Base-by-base conservation (phyloP, 53 echinoderm and acorn worm genomes). In the Arbacia lixula region DNA sequence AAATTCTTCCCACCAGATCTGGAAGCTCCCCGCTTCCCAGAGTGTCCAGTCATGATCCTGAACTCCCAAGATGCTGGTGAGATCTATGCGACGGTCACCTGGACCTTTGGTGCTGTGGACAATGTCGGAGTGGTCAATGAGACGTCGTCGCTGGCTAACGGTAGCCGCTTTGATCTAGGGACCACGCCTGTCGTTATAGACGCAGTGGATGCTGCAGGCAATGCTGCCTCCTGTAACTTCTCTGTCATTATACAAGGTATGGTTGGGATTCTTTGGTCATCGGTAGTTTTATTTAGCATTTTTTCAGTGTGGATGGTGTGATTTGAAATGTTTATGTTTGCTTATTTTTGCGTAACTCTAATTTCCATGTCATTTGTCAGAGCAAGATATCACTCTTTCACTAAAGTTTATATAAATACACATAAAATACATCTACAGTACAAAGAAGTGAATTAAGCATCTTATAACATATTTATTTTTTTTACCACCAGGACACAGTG, bases 31-130 rank as follows among this genome's bases (percentile, higher is more conserved):
- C 61, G 53, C 16, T 77, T 89, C 81, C 52, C 39, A 9, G 28
- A 68, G 27, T 93, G 93, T 63, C 93, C 93, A 12, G 24, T 20
- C 3, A 83, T 84, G 65, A 87, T 87, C 56, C 20, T 63, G 25
- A 62, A 60, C 2, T 12, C 60, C 20, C 79, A 69, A 36, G 84
- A 84, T 41, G 8, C 62, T 3, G 85, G 85, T 26, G 12, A 83
- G 35, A 34, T 72, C 19, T 75, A 49, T 39, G 91, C 87, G 51
- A 68, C 71, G 2, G 71, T 91, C 26, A 30, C 68, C 31, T 91
- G 87, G 85, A 33, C 43, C 1, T 56, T 71, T 10, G 31, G 20
- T 0, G 37, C 82, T 8, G 29, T 60, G 2, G 91, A 90, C 83
- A 90, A 90, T 19, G 69, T 84, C 17, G 62, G 72, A 36, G 76